Base-by-base conservation (phyloP, 2,113 vertebrate genomes). In the Bubo blakistoni region DNA sequence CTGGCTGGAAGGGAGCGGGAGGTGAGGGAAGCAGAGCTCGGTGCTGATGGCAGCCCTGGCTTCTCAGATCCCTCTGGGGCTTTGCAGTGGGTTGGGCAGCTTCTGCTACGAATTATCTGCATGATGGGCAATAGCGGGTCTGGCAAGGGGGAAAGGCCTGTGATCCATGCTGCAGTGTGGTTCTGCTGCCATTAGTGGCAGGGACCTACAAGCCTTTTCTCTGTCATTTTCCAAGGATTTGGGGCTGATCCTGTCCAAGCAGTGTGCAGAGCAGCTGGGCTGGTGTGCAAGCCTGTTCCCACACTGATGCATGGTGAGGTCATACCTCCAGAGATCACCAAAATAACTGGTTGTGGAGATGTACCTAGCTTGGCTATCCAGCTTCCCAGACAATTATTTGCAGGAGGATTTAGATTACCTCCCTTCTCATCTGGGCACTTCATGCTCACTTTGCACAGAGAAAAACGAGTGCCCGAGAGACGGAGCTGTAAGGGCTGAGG, bases 61-160 rank as follows among this genome's bases (percentile, higher is more conserved):
- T 67, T 8, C 1, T 29, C 40, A 62, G 47, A 38, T 47, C 47
- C n/a, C 54, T 20, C 0, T 3, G 19, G 46, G 62, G 24, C 46
- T 55, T 57, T 29, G 57, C 3, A 0, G 30, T 1, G 1, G 10
- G 29, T 26, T 22, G 15, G 49, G 59, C 44, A 51, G 69, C 21
- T 58, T 42, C 59, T 57, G 36, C 61, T 36, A 6, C 8, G 26
- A 55, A 42, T 32, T 55, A 38, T 42, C 51, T 2, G 0, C 14
- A 13, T 0, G 0, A 42, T 7, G 17, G 42, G 72, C 25, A 21
- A 40, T 8, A 40, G n/a, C 4, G 0, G 25, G 4, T 67, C 36
- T 42, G 47, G 67, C 2, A 4, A n/a, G 20, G 29, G 38, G 58
- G 34, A 47, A 42, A 49, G 42, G n/a, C 36, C 88, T 0, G 0